These are phyloP conservation scores for Leucophenga varia DNA, from an alignment of 1,140 invertebrate genomes.

Conservation along the genomic window DNA sequence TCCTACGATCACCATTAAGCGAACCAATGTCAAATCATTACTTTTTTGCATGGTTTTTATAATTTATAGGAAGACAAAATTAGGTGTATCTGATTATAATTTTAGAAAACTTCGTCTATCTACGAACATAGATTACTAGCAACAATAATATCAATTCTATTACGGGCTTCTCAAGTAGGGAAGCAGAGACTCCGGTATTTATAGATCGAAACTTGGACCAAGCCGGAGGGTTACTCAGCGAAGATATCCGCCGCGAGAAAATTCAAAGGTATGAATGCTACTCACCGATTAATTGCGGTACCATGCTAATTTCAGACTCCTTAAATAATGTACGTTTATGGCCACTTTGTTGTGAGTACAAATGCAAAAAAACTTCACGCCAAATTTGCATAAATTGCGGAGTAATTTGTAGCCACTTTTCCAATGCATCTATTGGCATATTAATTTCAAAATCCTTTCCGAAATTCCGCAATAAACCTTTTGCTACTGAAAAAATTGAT, in stretches of 20 bases:
- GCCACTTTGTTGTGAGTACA: constrained; percentile 55
- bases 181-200: too few relatives aligned
- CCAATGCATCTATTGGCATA: constrained; percentile 36
- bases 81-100: too few relatives aligned
- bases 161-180: too few relatives aligned
- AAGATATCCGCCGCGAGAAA: background rate
- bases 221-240: too few relatives aligned
- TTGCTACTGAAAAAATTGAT: constrained; percentile 59
- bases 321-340: constrained; percentile 45
- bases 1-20: too few relatives aligned
- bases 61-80: too few relatives aligned
- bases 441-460: constrained; percentile 39
- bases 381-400: constrained; percentile 56
- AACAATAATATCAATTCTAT: too few relatives aligned
- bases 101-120: too few relatives aligned
- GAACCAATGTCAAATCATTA: too few relatives aligned
- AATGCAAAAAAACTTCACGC: constrained; percentile 59
- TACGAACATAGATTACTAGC: too few relatives aligned
- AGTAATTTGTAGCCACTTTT: constrained; percentile 48
- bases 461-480: constrained; percentile 56
- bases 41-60: too few relatives aligned
- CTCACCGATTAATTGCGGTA: constrained; percentile 38
- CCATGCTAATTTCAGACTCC: constrained; percentile 51
- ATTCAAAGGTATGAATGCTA: constrained; percentile 1
- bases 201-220: too few relatives aligned